Percentiles rank a stretch among this genome's conserved stretches.
Evolutionary conservation across 35 echinoderm and acorn worm species (phyloP).

Genomic region (Acanthaster planci): DNA sequence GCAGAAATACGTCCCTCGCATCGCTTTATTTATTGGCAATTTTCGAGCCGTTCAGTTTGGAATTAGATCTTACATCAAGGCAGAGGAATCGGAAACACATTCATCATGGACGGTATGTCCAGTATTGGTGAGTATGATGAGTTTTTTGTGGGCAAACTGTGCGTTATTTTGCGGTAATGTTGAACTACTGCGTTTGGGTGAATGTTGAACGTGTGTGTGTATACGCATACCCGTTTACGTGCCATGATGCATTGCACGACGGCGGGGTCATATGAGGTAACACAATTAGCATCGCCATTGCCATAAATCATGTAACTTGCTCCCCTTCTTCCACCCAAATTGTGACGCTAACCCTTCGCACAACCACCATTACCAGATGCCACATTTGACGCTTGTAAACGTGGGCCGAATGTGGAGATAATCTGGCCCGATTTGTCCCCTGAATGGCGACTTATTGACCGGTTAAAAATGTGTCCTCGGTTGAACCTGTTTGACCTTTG

Average conservation of each 20-base stretch:
- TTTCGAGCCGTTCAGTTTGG: neutral
- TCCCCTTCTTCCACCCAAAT: neutral
- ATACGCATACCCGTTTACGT: neutral
- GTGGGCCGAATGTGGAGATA: too few relatives aligned
- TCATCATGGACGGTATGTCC: constrained; percentile 11
- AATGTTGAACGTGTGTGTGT: constrained; percentile 16
- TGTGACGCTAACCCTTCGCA: neutral
- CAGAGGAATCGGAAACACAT: neutral
- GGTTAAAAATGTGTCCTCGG: constrained; percentile 7
- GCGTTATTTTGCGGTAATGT: neutral
- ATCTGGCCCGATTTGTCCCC: neutral
- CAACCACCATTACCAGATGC: too few relatives aligned
- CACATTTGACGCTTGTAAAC: too few relatives aligned
- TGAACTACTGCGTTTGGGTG: neutral
- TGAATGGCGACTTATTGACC: neutral
- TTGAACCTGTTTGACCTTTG: constrained; percentile 24
- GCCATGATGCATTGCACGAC: neutral
- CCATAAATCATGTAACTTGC: neutral
- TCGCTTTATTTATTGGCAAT: neutral
- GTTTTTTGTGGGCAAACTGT: neutral
- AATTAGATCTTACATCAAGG: constrained; percentile 3
- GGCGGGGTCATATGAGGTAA: constrained; percentile 15
- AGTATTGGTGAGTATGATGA: neutral
- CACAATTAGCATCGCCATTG: constrained; percentile 9
- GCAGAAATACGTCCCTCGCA: neutral